Evolutionary conservation across 2,113 vertebrate genomes (phyloP), one percentile per base, ranked within the genome.

Genomic region (Cryptotis parvus): DNA sequence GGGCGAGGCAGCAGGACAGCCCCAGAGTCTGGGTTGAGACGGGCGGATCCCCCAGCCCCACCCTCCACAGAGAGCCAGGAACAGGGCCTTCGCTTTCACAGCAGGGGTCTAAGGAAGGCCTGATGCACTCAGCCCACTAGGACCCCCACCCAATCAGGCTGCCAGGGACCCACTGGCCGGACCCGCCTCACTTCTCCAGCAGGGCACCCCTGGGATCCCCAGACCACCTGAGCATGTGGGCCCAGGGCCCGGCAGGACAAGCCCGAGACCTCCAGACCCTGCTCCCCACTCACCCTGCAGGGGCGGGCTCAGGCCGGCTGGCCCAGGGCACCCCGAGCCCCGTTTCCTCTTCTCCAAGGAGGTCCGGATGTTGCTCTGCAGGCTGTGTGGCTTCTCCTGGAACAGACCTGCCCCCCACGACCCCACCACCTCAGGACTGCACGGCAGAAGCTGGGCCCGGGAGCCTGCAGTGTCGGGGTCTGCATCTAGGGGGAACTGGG

Each of bases 311-410:
- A 14, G 94, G 94, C 87, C 95, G 97, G 89, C 92, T 90, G 93
- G 97, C 96, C 92, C 96, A 96, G 18, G 93, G 45, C 0, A 96
- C 20, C 97, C 97, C 0, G 98, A 98, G 66, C 98, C 97, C 49
- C 97, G 97, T 95, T 97, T 98, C 97, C 96, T 98, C 94, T 98
- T 98, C 61, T 98, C 97, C 85, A 98, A 97, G 31, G 98, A 98
- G 0, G 98, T 95, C 86, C 98, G 98, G 89, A 98, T 96, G 73
- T 98, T 98, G 94, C 94, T 98, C 97, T 98, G 98, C 93, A 99
- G 96, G 94, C 96, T 98, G 91, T 98, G 99, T 11, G 99, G 99
- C 95, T 99, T 99, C 97, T 99, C 99, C 99, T 99, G 99, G 97
- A 99, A 99, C 94, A 99, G 98, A 97, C 99, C 99, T 99, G 96